phyloP scores from a whole-genome alignment of 2,113 vertebrate genomes.

The Osmerus eperlanus region DNA sequence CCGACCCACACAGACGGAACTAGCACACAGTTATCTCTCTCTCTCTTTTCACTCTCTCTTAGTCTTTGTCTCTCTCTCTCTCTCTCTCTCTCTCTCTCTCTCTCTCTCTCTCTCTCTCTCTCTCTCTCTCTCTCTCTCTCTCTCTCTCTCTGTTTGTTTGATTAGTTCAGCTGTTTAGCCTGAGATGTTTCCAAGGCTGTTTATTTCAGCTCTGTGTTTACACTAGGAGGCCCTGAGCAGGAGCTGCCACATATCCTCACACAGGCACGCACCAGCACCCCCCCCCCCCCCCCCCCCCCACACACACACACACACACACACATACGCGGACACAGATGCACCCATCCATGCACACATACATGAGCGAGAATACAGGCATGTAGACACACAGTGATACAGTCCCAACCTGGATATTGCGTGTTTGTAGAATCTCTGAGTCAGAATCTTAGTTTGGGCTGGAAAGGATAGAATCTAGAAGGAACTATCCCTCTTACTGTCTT shows the following conservation, averaged over 20 bases:
- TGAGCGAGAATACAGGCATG: background rate
- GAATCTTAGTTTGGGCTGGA: background rate
- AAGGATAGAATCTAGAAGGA: too few relatives aligned
- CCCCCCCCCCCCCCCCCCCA: background rate
- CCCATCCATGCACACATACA: background rate
- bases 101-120: background rate
- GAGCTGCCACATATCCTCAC: background rate
- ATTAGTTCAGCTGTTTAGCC: conserved; percentile 30
- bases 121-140: background rate
- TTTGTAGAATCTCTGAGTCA: background rate
- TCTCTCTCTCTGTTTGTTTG: conserved; percentile 17
- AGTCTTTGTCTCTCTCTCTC: background rate
- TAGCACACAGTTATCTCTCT: background rate
- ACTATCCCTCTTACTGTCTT: background rate
- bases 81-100: conserved; percentile 8
- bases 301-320: background rate
- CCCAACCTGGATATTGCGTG: background rate
- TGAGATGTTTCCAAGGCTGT: conserved; percentile 27
- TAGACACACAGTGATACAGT: background rate
- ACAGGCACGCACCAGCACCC: background rate
- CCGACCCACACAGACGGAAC: too few relatives aligned
- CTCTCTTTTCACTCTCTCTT: background rate
- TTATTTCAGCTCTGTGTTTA: conserved; percentile 24
- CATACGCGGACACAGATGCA: conserved; percentile 4
- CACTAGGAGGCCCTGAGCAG: background rate